Evolutionary conservation across 2,797 vertebrate species (phyloP).

Genomic region (Amazona ochrocephala): DNA sequence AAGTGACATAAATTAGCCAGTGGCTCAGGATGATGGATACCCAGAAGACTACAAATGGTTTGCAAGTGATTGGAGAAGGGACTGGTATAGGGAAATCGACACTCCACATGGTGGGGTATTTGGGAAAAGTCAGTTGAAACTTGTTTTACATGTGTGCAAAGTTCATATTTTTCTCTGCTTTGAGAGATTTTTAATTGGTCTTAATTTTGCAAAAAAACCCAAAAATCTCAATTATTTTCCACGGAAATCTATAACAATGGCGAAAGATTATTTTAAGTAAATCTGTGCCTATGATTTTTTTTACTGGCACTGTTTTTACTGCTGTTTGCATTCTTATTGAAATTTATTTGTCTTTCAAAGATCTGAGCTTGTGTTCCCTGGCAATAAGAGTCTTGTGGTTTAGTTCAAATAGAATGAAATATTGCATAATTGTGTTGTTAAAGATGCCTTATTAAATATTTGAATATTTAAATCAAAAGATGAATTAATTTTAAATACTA

Average conservation of each 20-base stretch:
- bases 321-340: constrained; percentile 6
- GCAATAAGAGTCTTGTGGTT: constrained; percentile 13
- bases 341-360: constrained; percentile 31
- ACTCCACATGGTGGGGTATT: constrained; percentile 94
- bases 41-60: constrained; percentile 86
- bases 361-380: constrained; percentile 17
- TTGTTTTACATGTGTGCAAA: constrained; percentile 92
- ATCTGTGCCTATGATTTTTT: constrained; percentile 57
- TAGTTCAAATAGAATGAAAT: constrained; percentile 46
- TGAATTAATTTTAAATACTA: neutral
- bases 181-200: constrained; percentile 74
- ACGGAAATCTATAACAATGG: constrained; percentile 94
- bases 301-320: constrained; percentile 32
- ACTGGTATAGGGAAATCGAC: constrained; percentile 91
- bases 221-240: constrained; percentile 65
- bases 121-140: constrained; percentile 99
- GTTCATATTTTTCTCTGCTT: constrained; percentile 74
- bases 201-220: constrained; percentile 68
- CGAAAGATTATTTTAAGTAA: constrained; percentile 85
- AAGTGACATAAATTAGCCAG: constrained; percentile 88
- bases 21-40: constrained; percentile 84
- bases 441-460: neutral
- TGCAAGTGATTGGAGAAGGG: constrained; percentile 92
- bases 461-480: neutral
- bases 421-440: neutral